These are phyloP conservation scores for Synergus umbraculus DNA, from an alignment of 2,888 invertebrate species.

Conservation along the genomic window DNA sequence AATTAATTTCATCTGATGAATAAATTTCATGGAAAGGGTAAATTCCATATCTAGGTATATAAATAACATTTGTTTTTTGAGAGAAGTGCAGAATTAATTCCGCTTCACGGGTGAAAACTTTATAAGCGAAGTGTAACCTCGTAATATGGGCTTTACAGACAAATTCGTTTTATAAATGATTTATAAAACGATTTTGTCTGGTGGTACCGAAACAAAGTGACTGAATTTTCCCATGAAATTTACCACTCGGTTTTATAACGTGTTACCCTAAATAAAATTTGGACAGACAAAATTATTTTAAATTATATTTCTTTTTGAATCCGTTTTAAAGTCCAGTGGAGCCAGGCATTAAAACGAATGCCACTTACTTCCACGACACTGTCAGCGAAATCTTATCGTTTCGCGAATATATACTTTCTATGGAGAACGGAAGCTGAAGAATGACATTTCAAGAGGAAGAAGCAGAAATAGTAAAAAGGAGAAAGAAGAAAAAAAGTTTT, in stretches of 20 bases:
- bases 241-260: conserved; percentile 5
- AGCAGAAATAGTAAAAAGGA: not conserved
- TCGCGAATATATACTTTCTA: conserved; percentile 15
- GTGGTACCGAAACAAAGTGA: conserved; percentile 20
- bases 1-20: too few species aligned
- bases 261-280: conserved; percentile 13
- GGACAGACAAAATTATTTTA: too few species aligned
- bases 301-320: too few species aligned
- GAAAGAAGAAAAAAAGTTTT: not conserved
- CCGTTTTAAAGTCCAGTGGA: not conserved
- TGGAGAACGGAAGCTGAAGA: not conserved
- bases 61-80: too few species aligned
- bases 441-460: conserved; percentile 13
- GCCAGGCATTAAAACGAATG: not conserved
- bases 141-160: too few species aligned
- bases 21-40: too few species aligned
- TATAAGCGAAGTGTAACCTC: too few species aligned
- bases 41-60: too few species aligned
- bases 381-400: conserved; percentile 40
- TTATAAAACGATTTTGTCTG: too few species aligned
- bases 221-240: conserved; percentile 15
- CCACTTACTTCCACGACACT: conserved; percentile 2
- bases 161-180: too few species aligned
- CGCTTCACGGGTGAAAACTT: too few species aligned
- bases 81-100: too few species aligned